Base-by-base conservation (phyloP, 2,888 invertebrate genomes). In the Sphinx pinastri region DNA sequence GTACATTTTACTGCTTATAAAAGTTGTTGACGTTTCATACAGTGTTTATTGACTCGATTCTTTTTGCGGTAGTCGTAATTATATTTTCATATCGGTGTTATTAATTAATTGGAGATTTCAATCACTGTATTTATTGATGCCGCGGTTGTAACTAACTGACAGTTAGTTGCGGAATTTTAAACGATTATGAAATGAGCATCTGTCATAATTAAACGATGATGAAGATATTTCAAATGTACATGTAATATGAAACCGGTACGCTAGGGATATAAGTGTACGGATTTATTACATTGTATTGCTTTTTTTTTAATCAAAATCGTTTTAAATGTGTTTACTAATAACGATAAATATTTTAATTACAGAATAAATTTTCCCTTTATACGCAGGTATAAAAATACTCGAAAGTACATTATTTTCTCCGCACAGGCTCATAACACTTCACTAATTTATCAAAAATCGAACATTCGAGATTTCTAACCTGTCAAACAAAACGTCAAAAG, bases 1-100 rank as follows among this genome's bases (percentile, higher is more conserved):
- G 69, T 71, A 75, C 73, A 76, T 78, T 81, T 79, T 76, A 80
- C 77, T 76, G 68, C 72, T 68, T 75, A 76, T 80, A 79, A 77
- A 80, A 76, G 71, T 78, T 79, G 80, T 80, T 81, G 78, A 79
- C 80, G 68, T 78, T 74, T 76, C 74, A 72, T 80, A 66, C 70
- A 71, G 73, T 75, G 77, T 80, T 79, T 76, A 76, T 74, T 71
- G 57, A 78, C 75, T 77, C 47, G 63, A 72, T 69, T 60, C 45
- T 68, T 75, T 77, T 79, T 76, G 72, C 71, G 63, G 47, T 31
- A 67, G 78, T 72, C 67, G 67, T 77, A 71, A 81, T 78, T 78
- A 81, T 73, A 52, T 73, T 69, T 71, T 71, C 58, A 71, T 75
- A 80, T 81, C 77, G 63, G 60, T 69, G 72, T 71, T 75, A 76